A percentile compares a stretch with the other conserved stretches of the same genome.
Conservation (phyloP, 2,888 invertebrate species). For the Drosophila nr. fundita region DNA sequence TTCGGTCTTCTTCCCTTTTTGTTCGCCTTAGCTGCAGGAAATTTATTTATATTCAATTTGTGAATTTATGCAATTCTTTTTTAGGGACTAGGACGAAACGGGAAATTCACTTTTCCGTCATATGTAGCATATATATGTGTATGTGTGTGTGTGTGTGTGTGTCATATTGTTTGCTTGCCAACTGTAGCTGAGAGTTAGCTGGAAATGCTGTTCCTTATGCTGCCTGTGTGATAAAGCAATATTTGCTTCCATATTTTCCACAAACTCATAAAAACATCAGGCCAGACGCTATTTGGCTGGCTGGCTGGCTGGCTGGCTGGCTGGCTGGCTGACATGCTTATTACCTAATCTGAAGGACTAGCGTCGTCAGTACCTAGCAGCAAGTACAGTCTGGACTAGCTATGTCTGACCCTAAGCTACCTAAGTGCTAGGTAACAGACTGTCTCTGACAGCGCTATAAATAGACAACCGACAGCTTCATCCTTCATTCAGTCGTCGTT, state of each 20-base stretch:
- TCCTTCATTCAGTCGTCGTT: constrained; percentile 63
- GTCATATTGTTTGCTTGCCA: constrained; percentile 22
- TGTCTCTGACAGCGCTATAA: constrained; percentile 19
- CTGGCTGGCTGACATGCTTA: constrained; percentile 28
- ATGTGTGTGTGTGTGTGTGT: constrained; percentile 19
- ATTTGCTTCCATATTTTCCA: constrained; percentile 58
- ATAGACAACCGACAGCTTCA: constrained; percentile 11
- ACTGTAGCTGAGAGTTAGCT: constrained; percentile 34
- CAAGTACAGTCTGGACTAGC: constrained; percentile 16
- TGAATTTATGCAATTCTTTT: constrained; percentile 63
- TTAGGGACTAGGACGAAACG: constrained; percentile 24
- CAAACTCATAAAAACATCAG: constrained; percentile 72
- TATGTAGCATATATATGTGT: constrained; percentile 17
- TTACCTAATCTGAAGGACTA: constrained; percentile 72
- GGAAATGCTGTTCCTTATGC: constrained; percentile 36
- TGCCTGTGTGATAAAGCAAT: constrained; percentile 35
- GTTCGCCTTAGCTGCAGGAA: constrained; percentile 61
- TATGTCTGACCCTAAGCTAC: constrained; percentile 13
- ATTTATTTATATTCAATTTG: constrained; percentile 81
- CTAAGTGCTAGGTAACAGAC: constrained; percentile 29
- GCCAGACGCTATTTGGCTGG: constrained; percentile 2
- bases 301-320: constrained; percentile 13
- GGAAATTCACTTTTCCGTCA: constrained; percentile 57
- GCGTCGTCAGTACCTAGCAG: constrained; percentile 20
- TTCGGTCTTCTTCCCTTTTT: constrained; percentile 16